A percentile compares a stretch with the other conserved stretches of the same genome.
phyloP scores from a whole-genome alignment of 1,140 invertebrate genomes.

The Amphibalanus amphitrite region DNA sequence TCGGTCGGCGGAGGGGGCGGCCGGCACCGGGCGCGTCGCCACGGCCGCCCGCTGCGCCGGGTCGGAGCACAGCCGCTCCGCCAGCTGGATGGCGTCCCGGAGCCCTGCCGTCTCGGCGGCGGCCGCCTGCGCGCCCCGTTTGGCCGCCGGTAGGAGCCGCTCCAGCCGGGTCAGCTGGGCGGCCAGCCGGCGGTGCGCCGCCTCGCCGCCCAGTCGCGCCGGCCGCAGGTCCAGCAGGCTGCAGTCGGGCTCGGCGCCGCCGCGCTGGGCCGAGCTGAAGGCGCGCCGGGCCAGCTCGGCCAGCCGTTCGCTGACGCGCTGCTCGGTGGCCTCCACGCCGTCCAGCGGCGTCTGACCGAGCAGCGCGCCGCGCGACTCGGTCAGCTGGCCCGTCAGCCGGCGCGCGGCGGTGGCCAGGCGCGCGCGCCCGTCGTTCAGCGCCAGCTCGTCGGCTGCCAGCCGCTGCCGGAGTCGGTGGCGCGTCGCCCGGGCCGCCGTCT shows the following conservation, averaged over 20 bases:
- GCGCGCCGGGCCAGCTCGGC: not conserved
- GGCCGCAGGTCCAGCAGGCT: conserved; percentile 1
- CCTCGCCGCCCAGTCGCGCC: not conserved
- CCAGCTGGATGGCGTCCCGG: not conserved
- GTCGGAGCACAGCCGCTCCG: not conserved
- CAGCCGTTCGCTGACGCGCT: not conserved
- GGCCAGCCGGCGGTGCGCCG: not conserved
- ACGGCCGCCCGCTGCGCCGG: too few relatives aligned
- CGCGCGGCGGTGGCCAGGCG: not conserved
- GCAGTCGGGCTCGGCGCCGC: not conserved
- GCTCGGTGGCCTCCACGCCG: not conserved
- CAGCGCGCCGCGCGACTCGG: not conserved
- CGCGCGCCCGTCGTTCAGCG: not conserved
- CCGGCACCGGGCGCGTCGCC: too few relatives aligned
- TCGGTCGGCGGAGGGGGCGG: too few relatives aligned
- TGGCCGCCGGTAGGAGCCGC: not conserved
- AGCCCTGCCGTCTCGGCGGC: not conserved
- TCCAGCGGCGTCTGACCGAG: not conserved
- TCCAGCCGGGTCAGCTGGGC: not conserved
- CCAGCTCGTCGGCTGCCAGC: not conserved
- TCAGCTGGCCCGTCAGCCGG: not conserved
- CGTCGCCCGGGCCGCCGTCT: not conserved
- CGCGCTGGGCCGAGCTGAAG: not conserved
- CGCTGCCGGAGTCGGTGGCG: not conserved
- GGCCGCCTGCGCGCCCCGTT: not conserved